Conservation (phyloP, 2,797 vertebrate genomes). For the Thaleichthys pacificus region DNA sequence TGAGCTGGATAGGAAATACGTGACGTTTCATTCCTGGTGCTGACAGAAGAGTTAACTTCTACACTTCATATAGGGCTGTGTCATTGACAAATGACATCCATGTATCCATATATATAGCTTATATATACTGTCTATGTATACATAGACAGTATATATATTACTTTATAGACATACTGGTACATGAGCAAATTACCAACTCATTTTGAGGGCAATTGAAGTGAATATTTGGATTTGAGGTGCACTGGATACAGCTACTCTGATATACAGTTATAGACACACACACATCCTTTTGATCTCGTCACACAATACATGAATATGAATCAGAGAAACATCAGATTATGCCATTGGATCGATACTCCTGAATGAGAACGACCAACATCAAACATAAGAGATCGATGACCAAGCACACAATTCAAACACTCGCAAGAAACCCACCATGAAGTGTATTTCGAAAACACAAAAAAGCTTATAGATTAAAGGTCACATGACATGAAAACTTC, state of each 20-base stretch:
- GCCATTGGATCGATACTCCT: not conserved
- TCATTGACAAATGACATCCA: constrained; percentile 26
- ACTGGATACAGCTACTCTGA: constrained; percentile 20
- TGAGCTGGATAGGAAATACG: no score
- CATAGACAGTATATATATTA: constrained; percentile 20
- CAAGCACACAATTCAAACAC: constrained; percentile 11
- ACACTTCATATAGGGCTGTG: not conserved
- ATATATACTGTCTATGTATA: not conserved
- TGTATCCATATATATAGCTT: constrained; percentile 35
- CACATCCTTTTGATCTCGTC: not conserved
- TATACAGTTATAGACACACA: constrained; percentile 9
- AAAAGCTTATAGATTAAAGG: not conserved
- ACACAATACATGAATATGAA: not conserved
- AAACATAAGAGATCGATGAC: constrained; percentile 10
- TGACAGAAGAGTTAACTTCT: not conserved
- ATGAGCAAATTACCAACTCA: constrained; percentile 5
- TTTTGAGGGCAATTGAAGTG: constrained; percentile 1
- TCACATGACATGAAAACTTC: no score
- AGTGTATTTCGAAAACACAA: not conserved
- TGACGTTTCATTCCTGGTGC: no score
- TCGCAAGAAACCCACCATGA: not conserved
- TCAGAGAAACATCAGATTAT: not conserved
- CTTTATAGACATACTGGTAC: constrained; percentile 22
- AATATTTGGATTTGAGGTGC: constrained; percentile 1
- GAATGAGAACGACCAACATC: not conserved